These are phyloP conservation scores for Polypedilum pembai DNA, from an alignment of 1,140 invertebrate genomes.

Conservation along the genomic window DNA sequence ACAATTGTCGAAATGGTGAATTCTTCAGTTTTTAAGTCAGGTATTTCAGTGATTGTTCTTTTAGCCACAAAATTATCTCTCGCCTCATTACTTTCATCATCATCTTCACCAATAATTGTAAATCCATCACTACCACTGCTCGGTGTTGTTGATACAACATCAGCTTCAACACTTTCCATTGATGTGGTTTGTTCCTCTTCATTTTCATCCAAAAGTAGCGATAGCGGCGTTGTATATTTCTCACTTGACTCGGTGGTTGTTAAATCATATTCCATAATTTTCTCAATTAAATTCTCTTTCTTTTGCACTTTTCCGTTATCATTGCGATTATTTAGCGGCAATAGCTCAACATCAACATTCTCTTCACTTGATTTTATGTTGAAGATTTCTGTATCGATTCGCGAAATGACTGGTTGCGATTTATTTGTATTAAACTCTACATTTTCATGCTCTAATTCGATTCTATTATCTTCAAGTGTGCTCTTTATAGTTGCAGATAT, in stretches of 20 bases:
- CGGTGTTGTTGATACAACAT: not conserved
- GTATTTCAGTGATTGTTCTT: not conserved
- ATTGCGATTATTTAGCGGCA: not conserved
- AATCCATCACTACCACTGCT: not conserved
- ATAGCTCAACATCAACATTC: not conserved
- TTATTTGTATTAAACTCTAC: slow-evolving; percentile 1
- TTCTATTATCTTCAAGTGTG: not conserved
- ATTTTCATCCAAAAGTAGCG: not conserved
- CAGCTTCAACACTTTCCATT: not conserved
- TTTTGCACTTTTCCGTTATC: not conserved
- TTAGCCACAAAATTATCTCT: not conserved
- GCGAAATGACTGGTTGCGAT: not conserved
- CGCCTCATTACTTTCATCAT: not conserved
- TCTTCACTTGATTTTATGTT: not conserved
- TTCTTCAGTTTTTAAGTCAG: not conserved
- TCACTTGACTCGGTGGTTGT: not conserved
- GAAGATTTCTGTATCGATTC: not conserved
- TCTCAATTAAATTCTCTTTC: not conserved
- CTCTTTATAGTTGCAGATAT: not conserved
- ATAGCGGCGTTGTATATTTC: not conserved
- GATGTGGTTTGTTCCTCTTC: not conserved
- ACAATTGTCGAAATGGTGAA: not conserved
- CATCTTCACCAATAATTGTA: not conserved
- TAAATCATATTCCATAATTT: not conserved
- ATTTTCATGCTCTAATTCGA: slow-evolving; percentile 3